Percentiles rank a stretch among this genome's conserved stretches.
Conservation (phyloP, 2,888 invertebrate genomes). For the Sarcophaga rosellei region DNA sequence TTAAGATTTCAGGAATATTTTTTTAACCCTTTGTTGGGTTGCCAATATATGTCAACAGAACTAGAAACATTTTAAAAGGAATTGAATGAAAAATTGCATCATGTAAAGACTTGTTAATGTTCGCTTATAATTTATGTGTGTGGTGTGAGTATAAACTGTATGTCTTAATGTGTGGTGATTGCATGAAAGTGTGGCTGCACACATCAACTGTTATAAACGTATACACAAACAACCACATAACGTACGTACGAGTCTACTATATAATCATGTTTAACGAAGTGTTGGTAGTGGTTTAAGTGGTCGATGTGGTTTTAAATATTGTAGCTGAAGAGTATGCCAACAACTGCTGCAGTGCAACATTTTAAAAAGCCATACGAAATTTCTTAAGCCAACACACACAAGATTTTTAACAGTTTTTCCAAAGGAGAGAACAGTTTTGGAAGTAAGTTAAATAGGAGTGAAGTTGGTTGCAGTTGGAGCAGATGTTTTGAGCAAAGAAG, state of each 20-base stretch:
- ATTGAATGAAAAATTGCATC: no score
- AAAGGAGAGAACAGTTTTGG: conserved; percentile 36
- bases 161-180: conserved; percentile 30
- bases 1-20: no score
- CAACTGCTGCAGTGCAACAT: not conserved
- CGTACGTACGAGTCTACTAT: not conserved
- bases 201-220: conserved; percentile 12
- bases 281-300: conserved; percentile 37
- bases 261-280: conserved; percentile 56
- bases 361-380: not conserved
- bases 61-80: no score
- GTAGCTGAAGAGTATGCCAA: not conserved
- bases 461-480: not conserved
- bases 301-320: conserved; percentile 20
- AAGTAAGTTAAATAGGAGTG: conserved; percentile 11
- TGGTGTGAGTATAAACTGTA: conserved; percentile 3
- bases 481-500: conserved; percentile 28
- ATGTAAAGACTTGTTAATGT: not conserved
- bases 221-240: not conserved
- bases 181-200: conserved; percentile 34
- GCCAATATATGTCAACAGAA: no score
- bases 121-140: not conserved
- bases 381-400: conserved; percentile 15
- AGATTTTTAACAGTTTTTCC: not conserved
- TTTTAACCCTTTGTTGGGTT: no score